Evolutionary conservation across 2,113 vertebrate species (phyloP), one percentile per base, ranked within the genome.

Genomic region (Hiodon tergisus): DNA sequence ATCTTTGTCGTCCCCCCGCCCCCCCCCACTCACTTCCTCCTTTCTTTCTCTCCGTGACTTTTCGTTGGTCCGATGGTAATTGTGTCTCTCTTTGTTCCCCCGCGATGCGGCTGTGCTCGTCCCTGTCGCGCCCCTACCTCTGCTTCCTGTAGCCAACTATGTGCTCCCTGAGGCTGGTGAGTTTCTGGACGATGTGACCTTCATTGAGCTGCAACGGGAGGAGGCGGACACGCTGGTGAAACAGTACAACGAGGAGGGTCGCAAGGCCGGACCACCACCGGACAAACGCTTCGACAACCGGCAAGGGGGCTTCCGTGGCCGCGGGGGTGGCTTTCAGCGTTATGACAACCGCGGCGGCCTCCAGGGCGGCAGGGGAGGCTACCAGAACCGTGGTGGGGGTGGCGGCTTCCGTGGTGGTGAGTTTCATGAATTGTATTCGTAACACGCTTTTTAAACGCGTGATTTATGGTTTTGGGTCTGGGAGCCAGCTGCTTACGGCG

Each of bases 211-310:
- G 78, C 92, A 95, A 82, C 83, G 79, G 1, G 94, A 95, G 0
- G 95, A 96, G 67, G 94, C 94, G 0, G 91, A 93, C 74, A 87
- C 83, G 81, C 86, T 96, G 81, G 71, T 97, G 81, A 93, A 92
- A 75, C 89, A 93, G 67, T 97, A 97, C 89, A 96, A 95, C 4
- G 94, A 95, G 57, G 95, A 96, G 57, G 95, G 94, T 17, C 92
- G 90, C 55, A 94, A 89, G 79, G 94, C 95, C 0, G 94, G 90
- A 1, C 95, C 95, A 0, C 95, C 95, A 0, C 94, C 94, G 0
- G 94, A 96, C 4, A 97, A 97, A 76, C 94, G 95, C 71, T 95
- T 93, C 4, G 94, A 96, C 84, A 94, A 87, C 86, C 87, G 95
- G 62, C 88, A 89, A 78, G 84, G 88, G 0, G 77, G 91, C 0